phyloP scores from a whole-genome alignment of 2,888 invertebrate species.

The Ennomos quercinarius region DNA sequence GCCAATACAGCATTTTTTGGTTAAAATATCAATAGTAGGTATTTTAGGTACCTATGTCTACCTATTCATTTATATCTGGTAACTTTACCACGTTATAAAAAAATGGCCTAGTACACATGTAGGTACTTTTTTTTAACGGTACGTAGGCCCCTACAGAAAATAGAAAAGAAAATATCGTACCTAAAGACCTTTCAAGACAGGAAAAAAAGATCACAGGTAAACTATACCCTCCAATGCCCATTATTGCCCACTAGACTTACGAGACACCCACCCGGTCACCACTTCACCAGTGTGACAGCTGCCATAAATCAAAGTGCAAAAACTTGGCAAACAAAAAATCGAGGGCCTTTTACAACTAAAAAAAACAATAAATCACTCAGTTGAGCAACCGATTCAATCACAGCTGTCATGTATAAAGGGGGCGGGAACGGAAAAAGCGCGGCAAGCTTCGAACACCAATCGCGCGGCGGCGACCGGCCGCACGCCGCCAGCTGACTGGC shows the following conservation, averaged over 20 bases:
- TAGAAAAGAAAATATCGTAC: slow-evolving; percentile 19
- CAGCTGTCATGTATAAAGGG: slow-evolving; percentile 75
- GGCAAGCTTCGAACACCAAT: slow-evolving; percentile 81
- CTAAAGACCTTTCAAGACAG: too few relatives aligned
- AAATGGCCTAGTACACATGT: too few relatives aligned
- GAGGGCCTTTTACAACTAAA: slow-evolving; percentile 48
- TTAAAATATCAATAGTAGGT: too few relatives aligned
- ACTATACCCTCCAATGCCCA: too few relatives aligned
- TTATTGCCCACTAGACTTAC: slow-evolving; percentile 12
- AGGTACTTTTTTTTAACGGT: too few relatives aligned
- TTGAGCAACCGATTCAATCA: slow-evolving; percentile 75
- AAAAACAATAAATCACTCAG: slow-evolving; percentile 76
- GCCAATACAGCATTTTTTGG: too few relatives aligned
- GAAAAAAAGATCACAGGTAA: too few relatives aligned
- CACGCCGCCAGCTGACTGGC: slow-evolving; percentile 69
- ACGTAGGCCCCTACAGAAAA: not conserved
- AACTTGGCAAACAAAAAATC: slow-evolving; percentile 58
- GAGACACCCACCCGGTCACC: slow-evolving; percentile 37
- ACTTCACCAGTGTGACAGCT: slow-evolving; percentile 41
- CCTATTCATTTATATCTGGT: too few relatives aligned
- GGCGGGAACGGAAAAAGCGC: slow-evolving; percentile 82
- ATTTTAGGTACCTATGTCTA: too few relatives aligned
- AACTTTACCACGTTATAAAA: too few relatives aligned
- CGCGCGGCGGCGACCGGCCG: slow-evolving; percentile 61
- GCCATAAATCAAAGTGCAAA: slow-evolving; percentile 71